Base-by-base conservation (phyloP, 2,113 vertebrate genomes). In the Prochilodus magdalenae region DNA sequence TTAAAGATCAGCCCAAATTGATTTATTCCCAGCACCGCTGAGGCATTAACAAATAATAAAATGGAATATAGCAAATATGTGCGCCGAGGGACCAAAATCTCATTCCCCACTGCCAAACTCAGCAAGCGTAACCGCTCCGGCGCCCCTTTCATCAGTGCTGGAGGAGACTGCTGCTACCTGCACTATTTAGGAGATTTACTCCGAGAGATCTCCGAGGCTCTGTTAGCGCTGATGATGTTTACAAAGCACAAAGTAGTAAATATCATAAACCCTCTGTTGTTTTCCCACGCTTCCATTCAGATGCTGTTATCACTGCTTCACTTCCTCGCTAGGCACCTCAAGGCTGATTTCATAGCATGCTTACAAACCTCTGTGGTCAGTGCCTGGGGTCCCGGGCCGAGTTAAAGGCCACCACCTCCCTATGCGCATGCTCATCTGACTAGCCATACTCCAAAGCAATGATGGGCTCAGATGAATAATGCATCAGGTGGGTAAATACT, bases 1-100 rank as follows among this genome's bases (percentile, higher is more conserved):
- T 89, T 87, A 88, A 86, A 89, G 88, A 90, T 89, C 86, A 89
- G 81, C 29, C 82, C 84, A 80, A 89, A 90, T 85, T 90, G 89
- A 90, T 92, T 92, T 84, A 88, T 77, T 78, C 86, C 72, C 67
- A 77, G 85, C 85, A 86, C 72, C 47, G 62, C 80, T 70, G 77
- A 79, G 60, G 77, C 80, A 67, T 83, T 89, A 83, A 83, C 83
- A 75, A 85, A 87, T 85, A 84, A 89, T 77, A 75, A 86, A 86
- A 83, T 60, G 57, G 71, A 89, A 87, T 84, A 80, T 65, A 83
- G 84, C 73, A 83, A 73, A 83, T 85, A 87, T 74, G 79, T 76
- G 83, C 63, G 10, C 79, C 57, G 7, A 47, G 86, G 78, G 81
- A 87, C 29, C 72, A 74, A 75, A 82, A 83, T 73, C 78, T 65